phyloP scores from a whole-genome alignment of 2,797 vertebrate species.

The Capromys pilorides region DNA sequence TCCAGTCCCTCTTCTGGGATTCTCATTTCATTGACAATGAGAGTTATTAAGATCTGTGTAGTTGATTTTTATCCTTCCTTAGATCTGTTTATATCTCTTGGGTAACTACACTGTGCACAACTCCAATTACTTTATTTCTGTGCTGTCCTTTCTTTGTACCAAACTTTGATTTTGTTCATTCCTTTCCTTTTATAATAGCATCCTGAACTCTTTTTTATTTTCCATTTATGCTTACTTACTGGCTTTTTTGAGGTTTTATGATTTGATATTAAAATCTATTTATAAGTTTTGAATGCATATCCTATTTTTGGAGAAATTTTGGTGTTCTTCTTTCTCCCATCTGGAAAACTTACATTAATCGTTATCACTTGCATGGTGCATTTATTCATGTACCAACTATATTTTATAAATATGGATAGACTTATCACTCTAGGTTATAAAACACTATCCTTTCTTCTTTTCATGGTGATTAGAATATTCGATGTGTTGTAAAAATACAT shows the following conservation, averaged over 20 bases:
- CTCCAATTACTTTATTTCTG: constrained; percentile 76
- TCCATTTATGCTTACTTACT: constrained; percentile 1
- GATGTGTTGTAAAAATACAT: constrained; percentile 1
- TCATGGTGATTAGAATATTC: background rate
- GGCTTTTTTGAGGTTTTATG: constrained; percentile 22
- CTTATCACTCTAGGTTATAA: constrained; percentile 14
- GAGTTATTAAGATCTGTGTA: constrained; percentile 77
- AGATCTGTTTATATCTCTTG: constrained; percentile 67
- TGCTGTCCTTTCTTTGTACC: constrained; percentile 61
- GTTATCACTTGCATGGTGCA: background rate
- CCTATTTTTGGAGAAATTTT: constrained; percentile 33
- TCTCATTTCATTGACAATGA: constrained; percentile 73
- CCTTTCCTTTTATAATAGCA: constrained; percentile 49
- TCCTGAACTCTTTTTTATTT: constrained; percentile 58
- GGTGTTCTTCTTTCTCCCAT: constrained; percentile 20
- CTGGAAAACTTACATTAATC: constrained; percentile 23
- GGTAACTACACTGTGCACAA: constrained; percentile 64
- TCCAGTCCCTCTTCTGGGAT: constrained; percentile 68
- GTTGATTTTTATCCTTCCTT: constrained; percentile 75
- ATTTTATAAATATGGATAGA: constrained; percentile 4
- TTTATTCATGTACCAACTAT: background rate
- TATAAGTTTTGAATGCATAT: constrained; percentile 40
- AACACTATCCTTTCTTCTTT: background rate
- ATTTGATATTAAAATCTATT: constrained; percentile 65
- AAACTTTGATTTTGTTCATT: constrained; percentile 71